Percentiles rank a stretch among this genome's conserved stretches.
phyloP scores from a whole-genome alignment of 2,113 vertebrate species.

The Capricornis sumatraensis region DNA sequence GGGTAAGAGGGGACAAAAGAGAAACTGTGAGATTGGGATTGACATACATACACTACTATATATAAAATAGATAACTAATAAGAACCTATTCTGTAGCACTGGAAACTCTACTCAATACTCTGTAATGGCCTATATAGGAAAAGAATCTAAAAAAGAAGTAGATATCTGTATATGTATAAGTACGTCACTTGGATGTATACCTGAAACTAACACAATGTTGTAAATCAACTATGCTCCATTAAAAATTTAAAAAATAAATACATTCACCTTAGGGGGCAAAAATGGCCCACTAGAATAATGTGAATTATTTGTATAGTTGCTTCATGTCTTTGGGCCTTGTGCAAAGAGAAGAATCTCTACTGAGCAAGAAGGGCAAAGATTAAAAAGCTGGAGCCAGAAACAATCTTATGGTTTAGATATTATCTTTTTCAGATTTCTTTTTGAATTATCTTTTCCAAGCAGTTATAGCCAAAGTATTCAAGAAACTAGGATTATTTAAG shows the following conservation, averaged over 20 bases:
- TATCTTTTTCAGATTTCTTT: neutral
- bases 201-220: neutral
- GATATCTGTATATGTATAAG: neutral
- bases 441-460: neutral
- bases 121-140: neutral
- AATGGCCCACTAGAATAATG: neutral
- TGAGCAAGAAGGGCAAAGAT: neutral
- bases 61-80: neutral
- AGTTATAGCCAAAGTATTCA: neutral
- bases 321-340: neutral
- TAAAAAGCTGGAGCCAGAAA: neutral
- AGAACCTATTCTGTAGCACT: neutral
- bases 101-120: neutral
- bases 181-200: neutral
- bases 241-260: neutral
- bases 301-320: constrained; percentile 3
- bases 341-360: neutral
- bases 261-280: neutral
- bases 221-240: neutral
- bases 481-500: neutral
- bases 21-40: neutral
- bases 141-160: neutral
- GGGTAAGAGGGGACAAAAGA: neutral
- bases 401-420: neutral
- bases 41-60: neutral